Percentiles rank a stretch among this genome's conserved stretches.
Evolutionary conservation across 2,888 invertebrate genomes (phyloP).

Genomic region (Drosophila bunnanda): DNA sequence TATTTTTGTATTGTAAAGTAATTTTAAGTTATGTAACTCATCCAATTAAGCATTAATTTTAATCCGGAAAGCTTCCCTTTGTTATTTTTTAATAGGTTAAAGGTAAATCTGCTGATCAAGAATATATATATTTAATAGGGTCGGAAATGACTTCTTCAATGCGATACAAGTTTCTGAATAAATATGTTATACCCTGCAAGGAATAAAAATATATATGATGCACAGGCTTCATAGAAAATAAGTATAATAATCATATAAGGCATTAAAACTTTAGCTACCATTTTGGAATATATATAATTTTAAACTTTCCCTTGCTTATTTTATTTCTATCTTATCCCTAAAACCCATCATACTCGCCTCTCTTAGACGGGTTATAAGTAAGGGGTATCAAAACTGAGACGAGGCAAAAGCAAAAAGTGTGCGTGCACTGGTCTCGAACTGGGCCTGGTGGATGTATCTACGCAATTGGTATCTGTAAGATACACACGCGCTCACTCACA

Average conservation of each 20-base stretch:
- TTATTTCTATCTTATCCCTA: neutral
- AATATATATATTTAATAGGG: too few species aligned
- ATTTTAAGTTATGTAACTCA: too few species aligned
- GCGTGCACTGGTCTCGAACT: slow-evolving; percentile 43
- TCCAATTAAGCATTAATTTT: too few species aligned
- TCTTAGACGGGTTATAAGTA: neutral
- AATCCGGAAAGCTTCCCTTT: too few species aligned
- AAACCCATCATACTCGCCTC: neutral
- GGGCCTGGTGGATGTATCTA: slow-evolving; percentile 39
- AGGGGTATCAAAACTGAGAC: slow-evolving; percentile 38
- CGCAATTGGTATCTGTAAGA: slow-evolving; percentile 54
- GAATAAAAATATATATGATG: too few species aligned
- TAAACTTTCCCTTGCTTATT: too few species aligned
- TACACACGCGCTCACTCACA: slow-evolving; percentile 26
- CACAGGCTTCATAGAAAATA: neutral
- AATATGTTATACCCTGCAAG: too few species aligned
- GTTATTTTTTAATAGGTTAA: too few species aligned
- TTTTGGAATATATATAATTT: neutral
- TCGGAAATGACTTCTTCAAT: too few species aligned
- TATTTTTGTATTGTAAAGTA: neutral
- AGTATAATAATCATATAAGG: neutral
- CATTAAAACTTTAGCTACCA: too few species aligned
- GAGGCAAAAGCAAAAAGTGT: slow-evolving; percentile 21
- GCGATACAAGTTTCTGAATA: too few species aligned
- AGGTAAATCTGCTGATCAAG: too few species aligned